Base-by-base conservation (phyloP, 1,140 invertebrate species). In the Scaptomyza pallida region DNA sequence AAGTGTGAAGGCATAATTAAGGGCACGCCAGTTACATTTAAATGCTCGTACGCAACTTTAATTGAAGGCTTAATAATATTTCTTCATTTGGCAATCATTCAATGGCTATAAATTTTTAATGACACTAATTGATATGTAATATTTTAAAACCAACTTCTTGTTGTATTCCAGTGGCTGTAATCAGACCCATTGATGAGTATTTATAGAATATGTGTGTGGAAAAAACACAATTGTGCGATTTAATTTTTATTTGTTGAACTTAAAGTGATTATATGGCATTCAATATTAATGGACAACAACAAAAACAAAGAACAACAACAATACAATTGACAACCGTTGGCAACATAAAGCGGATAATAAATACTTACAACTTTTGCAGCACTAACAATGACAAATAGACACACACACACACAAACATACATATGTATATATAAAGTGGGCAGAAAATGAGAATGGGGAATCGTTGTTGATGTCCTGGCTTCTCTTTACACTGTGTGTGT, bases 271-370 rank as follows among this genome's bases (percentile, higher is more conserved):
- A 37, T 17, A 52, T 21, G 37, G 37, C 33, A 21, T 52, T 40
- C 9, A 52, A 19, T 21, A 10, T 52, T 52, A 52, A 21, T 52
- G 50, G 37, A 19, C 17, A 40, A 13, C 33, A 21, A 52, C 33
- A 21, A 21, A n/a, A n/a, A n/a, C n/a, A 2, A 21, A 2, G 19
- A 21, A 21, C 26, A 9, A 6, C 26, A 30, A 30, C 26, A 30
- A 30, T 30, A 30, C 26, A 8, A n/a, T 40, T 21, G 45, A 47
- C 21, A 47, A 23, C 2, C 5, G 1, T 47, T 47, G 33, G 50
- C 33, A 52, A 21, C 13, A 52, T 21, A 52, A 13, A 52, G 50
- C 33, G 17, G 50, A 52, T 37, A 52, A 37, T 52, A 40, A 52
- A 40, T 52, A 37, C 35, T 52, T 33, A 9, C 33, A 52, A 52